Evolutionary conservation across 2,888 invertebrate genomes (phyloP), one percentile per base, ranked within the genome.

Genomic region (Coleophora flavipennella): DNA sequence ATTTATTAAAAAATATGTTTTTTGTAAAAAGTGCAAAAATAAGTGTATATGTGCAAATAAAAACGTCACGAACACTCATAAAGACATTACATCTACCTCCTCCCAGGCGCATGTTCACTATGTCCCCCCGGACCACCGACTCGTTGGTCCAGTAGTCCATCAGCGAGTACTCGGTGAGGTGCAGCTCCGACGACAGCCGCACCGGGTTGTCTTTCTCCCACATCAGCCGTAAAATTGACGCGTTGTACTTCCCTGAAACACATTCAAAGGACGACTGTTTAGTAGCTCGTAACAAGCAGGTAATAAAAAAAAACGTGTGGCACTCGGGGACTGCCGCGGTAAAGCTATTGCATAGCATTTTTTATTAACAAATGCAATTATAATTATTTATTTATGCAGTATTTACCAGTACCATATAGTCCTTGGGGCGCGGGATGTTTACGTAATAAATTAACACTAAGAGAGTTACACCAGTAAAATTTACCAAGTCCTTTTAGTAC

Each of bases 161-260:
- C 12, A 94, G 77, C 31, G 90, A 87, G 62, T 93, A 95, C 69
- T 95, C 95, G 0, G 94, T 93, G 37, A 95, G 76, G 63, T 94
- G 93, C 38, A 94, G 70, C 49, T 92, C 91, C 0, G 90, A 86
- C 13, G 93, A 92, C 35, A 94, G 85, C 13, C 91, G 88, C 10
- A 94, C 91, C 2, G 94, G 92, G 38, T 87, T 87, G 44, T 88
- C 85, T 38, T 88, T 85, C 61, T 93, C 93, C 94, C 95, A 95
- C 62, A 88, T 86, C 13, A 95, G 66, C 10, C 89, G 78, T 57
- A 95, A 79, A 51, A 92, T 91, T 10, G 90, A 90, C 0, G 91
- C 89, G 60, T 93, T 93, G 72, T 94, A 91, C 59, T 92, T 92
- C 94, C 93, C 93, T 93, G 71, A 25, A 83, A 79, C 53, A 44